Evolutionary conservation across 2,113 vertebrate genomes (phyloP).

Genomic region (Callipepla squamata): DNA sequence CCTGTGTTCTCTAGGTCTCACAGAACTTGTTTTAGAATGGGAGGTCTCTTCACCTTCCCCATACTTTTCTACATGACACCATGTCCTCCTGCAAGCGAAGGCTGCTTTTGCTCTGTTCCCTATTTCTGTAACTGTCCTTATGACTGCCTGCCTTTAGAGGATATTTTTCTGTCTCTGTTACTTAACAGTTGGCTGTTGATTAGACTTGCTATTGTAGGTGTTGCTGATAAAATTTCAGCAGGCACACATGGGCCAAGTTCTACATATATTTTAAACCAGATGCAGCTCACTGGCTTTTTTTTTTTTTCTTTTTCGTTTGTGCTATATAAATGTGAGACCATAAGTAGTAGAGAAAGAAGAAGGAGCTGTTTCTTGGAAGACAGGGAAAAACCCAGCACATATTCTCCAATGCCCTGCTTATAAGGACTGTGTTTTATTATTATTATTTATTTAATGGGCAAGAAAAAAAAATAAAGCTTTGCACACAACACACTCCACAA

Average conservation of each 20-base stretch:
- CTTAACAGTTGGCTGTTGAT: slow-evolving; percentile 47
- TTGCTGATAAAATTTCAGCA: slow-evolving; percentile 61
- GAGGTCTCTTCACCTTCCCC: background rate
- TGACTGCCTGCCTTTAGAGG: background rate
- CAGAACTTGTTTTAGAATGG: background rate
- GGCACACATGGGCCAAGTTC: slow-evolving; percentile 1
- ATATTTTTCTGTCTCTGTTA: background rate
- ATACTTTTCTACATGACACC: background rate
- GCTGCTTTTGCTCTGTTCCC: background rate
- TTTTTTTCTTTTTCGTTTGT: background rate
- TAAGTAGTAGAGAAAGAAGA: background rate
- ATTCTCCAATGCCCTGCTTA: background rate
- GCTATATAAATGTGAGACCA: background rate
- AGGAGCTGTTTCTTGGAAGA: slow-evolving; percentile 20
- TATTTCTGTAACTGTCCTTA: background rate
- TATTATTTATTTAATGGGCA: slow-evolving; percentile 23
- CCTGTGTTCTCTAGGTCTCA: background rate
- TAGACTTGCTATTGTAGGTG: slow-evolving; percentile 42
- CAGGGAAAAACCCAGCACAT: background rate
- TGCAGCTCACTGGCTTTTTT: background rate
- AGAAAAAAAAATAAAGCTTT: background rate
- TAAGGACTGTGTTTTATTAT: slow-evolving; percentile 15
- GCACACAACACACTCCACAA: background rate
- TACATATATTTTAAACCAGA: background rate
- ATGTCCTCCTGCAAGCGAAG: background rate